Base-by-base conservation (phyloP, 2,888 invertebrate genomes). In the Drosophila robusta region DNA sequence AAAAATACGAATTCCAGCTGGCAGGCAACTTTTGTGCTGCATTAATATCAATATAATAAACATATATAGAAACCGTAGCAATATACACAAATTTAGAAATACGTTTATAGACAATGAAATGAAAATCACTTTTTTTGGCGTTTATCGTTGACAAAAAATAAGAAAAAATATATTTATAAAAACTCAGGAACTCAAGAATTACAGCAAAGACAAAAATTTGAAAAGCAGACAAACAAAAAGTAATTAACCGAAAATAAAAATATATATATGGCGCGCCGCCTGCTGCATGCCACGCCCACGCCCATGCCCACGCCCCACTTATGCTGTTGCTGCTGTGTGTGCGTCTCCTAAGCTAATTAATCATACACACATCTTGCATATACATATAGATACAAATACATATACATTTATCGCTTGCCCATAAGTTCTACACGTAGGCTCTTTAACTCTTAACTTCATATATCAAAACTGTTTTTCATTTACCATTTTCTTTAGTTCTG, bases 131-230 rank as follows among this genome's bases (percentile, higher is more conserved):
- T 73, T 66, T 72, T 74, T 64, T 72, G 73, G 69, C 72, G 72
- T 75, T 75, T 71, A 75, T 70, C 75, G 61, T 63, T 74, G 65
- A 67, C 58, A 54, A 73, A 54, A 60, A 52, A 67, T 66, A 62
- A 52, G 24, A 51, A 64, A 47, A 26, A 57, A 45, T 41, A 32
- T 24, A 32, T 36, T 7, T 38, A 38, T 51, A 12, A 36, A 51
- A 82, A 78, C 86, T 86, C 84, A 84, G 81, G 78, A 86, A 85
- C 49, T 67, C 77, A 77, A 64, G 63, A 80, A 68, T 75, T 77
- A 75, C 80, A 64, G 66, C 42, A 58, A 58, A 41, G 29, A 62
- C 45, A 60, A 66, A 62, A 54, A 47, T 61, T 26, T 41, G 44
- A 54, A 44, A 67, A 61, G 61, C 32, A 47, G 36, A 46, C 39